Conservation (phyloP, 2,797 vertebrate species). For the Ceryle rudis region DNA sequence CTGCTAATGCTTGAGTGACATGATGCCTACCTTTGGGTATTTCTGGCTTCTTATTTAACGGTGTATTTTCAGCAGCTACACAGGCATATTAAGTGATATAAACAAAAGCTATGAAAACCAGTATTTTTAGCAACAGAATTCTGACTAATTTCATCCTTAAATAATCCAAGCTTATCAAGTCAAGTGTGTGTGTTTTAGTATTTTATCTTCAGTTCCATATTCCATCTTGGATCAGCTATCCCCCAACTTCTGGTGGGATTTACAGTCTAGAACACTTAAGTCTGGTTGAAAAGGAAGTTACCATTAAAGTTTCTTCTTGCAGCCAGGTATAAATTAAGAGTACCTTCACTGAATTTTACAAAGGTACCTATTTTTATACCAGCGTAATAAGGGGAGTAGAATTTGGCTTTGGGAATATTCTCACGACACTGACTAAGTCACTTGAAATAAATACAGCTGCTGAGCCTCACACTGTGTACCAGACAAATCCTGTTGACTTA, state of each 20-base stretch:
- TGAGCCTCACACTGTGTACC: not conserved
- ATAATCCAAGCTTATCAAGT: not conserved
- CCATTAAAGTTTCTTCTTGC: not conserved
- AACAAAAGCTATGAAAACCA: not conserved
- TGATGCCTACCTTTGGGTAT: not conserved
- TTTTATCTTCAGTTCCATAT: not conserved
- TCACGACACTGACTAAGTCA: not conserved
- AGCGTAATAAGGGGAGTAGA: not conserved
- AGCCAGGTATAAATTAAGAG: not conserved
- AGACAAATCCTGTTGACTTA: not conserved
- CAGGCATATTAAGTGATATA: not conserved
- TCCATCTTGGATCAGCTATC: not conserved
- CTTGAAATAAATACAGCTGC: not conserved
- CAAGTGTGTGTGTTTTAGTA: not conserved
- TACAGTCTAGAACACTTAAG: not conserved
- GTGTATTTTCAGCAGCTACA: not conserved
- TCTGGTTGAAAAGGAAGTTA: not conserved
- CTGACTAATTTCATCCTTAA: not conserved
- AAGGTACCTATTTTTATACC: not conserved
- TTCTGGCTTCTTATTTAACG: not conserved
- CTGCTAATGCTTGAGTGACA: not conserved
- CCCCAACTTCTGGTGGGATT: not conserved
- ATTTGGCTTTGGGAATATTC: not conserved
- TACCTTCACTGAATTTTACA: not conserved
- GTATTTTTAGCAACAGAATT: not conserved